Conservation (phyloP, 1,140 invertebrate species). For the Zeugodacus cucurbitae region DNA sequence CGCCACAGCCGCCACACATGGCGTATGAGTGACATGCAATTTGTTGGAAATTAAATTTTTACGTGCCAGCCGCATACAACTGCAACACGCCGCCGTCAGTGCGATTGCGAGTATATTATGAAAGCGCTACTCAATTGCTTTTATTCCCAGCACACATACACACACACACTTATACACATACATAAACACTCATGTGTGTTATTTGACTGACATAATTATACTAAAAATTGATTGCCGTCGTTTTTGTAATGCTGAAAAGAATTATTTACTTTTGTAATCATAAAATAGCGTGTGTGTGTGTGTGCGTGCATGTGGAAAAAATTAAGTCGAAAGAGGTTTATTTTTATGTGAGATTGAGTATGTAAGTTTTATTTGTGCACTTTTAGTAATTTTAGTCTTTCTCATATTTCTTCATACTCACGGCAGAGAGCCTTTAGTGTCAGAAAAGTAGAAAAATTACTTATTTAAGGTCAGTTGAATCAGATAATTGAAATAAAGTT, state of each 20-base stretch:
- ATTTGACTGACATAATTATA: not conserved
- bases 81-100: not conserved
- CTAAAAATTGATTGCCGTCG: not conserved
- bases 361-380: too few species aligned
- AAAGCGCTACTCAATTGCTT: not conserved
- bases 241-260: not conserved
- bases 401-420: too few species aligned
- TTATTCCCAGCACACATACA: not conserved
- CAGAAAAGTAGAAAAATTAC: too few species aligned
- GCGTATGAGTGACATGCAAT: slow-evolving; percentile 37
- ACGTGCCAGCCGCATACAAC: slow-evolving; percentile 12
- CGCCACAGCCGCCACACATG: not conserved
- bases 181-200: not conserved
- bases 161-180: not conserved
- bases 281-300: too few species aligned
- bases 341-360: too few species aligned
- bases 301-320: too few species aligned
- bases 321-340: too few species aligned
- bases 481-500: too few species aligned
- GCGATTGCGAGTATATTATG: not conserved
- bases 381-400: too few species aligned
- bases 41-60: slow-evolving; percentile 36
- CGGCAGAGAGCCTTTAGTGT: too few species aligned
- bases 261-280: not conserved
- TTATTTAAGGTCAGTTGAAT: too few species aligned